phyloP scores from a whole-genome alignment of 2,113 vertebrate genomes.

The Melanerpes aurifrons region DNA sequence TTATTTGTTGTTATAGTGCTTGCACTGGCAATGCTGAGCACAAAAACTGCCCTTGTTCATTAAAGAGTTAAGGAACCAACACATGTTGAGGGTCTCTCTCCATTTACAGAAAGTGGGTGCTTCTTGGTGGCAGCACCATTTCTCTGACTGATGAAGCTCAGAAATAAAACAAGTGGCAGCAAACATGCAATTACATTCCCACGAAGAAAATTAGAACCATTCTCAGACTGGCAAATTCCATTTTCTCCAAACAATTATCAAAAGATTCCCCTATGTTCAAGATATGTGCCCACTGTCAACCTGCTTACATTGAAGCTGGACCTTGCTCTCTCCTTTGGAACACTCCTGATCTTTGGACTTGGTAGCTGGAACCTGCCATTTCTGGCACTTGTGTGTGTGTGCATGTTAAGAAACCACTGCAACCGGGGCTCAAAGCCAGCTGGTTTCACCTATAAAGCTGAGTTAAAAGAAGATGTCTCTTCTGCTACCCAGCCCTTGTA shows the following conservation, averaged over 20 bases:
- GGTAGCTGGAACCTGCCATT: conserved; percentile 58
- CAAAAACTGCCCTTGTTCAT: conserved; percentile 17
- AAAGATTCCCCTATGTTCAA: conserved; percentile 2
- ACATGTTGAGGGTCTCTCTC: neutral
- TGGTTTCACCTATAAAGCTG: neutral
- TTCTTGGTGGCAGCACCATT: neutral
- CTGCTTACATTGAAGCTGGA: conserved; percentile 66
- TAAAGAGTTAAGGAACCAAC: conserved; percentile 34
- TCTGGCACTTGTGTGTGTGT: neutral
- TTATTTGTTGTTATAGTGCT: neutral
- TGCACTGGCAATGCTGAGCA: conserved; percentile 21
- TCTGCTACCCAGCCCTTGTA: neutral
- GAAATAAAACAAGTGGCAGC: neutral
- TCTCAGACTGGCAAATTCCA: conserved; percentile 9
- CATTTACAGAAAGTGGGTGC: neutral
- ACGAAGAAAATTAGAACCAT: neutral
- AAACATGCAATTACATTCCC: neutral
- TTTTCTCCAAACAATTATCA: conserved; percentile 1
- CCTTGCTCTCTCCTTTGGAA: conserved; percentile 73
- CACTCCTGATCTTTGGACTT: conserved; percentile 81
- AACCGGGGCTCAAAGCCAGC: conserved; percentile 24
- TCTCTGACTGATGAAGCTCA: neutral
- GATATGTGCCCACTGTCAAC: neutral
- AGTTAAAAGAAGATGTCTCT: conserved; percentile 12
- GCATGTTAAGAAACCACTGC: conserved; percentile 51